Percentiles rank a stretch among this genome's conserved stretches.
These are phyloP conservation scores for Hoplostethus atlanticus DNA, from an alignment of 2,797 vertebrate genomes.

Conservation along the genomic window DNA sequence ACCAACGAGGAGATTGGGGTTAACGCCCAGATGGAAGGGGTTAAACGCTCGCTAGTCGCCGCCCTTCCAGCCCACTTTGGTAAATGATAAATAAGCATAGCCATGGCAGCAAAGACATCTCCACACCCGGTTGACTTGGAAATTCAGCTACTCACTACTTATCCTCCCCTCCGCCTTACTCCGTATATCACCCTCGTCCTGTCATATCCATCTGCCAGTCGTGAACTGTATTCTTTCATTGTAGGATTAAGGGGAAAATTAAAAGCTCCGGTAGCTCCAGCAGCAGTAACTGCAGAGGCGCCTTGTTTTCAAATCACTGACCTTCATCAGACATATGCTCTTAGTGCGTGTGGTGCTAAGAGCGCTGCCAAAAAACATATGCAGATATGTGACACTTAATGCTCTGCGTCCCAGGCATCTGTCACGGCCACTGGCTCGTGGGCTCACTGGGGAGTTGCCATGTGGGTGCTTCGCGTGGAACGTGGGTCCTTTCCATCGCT, in stretches of 20 bases:
- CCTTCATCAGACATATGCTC: slow-evolving; percentile 77
- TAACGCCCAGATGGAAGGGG: slow-evolving; percentile 72
- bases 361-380: slow-evolving; percentile 66
- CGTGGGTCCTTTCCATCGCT: slow-evolving; percentile 20
- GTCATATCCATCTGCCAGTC: slow-evolving; percentile 66
- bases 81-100: slow-evolving; percentile 66
- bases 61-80: slow-evolving; percentile 42
- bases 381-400: slow-evolving; percentile 74
- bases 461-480: slow-evolving; percentile 50
- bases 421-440: slow-evolving; percentile 64
- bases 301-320: slow-evolving; percentile 72
- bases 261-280: slow-evolving; percentile 45
- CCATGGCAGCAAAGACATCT: slow-evolving; percentile 17
- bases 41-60: slow-evolving; percentile 54
- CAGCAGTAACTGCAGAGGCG: slow-evolving; percentile 48
- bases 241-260: slow-evolving; percentile 54
- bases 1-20: slow-evolving; percentile 65
- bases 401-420: slow-evolving; percentile 68
- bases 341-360: slow-evolving; percentile 42
- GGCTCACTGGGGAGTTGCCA: slow-evolving; percentile 44
- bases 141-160: slow-evolving; percentile 32
- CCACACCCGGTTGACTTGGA: slow-evolving; percentile 22
- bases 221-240: slow-evolving; percentile 60
- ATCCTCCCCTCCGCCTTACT: slow-evolving; percentile 28
- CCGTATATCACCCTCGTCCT: slow-evolving; percentile 64